Evolutionary conservation across 2,888 invertebrate species (phyloP).

Genomic region (Chrysolina americana): DNA sequence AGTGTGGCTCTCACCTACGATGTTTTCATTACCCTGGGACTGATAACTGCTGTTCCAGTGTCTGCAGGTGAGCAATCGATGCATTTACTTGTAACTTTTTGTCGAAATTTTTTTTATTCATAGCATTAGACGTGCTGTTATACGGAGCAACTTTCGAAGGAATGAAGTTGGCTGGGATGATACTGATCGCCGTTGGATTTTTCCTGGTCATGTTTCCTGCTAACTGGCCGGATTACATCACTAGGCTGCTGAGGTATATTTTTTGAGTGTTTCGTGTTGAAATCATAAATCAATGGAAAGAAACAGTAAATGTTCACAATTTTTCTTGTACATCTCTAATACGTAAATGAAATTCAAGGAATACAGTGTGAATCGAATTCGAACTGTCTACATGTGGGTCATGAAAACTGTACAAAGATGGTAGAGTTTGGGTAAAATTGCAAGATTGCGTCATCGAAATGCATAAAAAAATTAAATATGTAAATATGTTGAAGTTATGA

Average conservation of each 20-base stretch:
- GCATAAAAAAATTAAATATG: too few species aligned
- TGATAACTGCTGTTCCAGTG: constrained; percentile 94
- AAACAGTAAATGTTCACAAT: neutral
- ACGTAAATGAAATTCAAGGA: too few species aligned
- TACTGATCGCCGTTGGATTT: constrained; percentile 91
- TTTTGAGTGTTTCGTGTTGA: neutral
- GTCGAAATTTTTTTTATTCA: neutral
- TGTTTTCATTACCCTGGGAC: constrained; percentile 93
- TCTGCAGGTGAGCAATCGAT: constrained; percentile 83
- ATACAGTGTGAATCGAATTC: too few species aligned
- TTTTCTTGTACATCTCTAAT: too few species aligned
- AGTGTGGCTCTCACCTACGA: constrained; percentile 95
- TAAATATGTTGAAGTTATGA: too few species aligned
- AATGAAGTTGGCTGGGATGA: constrained; percentile 96
- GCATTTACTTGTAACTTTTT: too few species aligned
- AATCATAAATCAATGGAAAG: neutral
- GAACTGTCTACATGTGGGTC: too few species aligned
- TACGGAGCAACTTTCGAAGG: constrained; percentile 91
- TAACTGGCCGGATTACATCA: constrained; percentile 97
- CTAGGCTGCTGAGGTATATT: constrained; percentile 85
- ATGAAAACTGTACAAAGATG: too few species aligned
- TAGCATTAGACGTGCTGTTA: constrained; percentile 89
- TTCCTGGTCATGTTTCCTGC: constrained; percentile 95
- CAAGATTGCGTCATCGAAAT: too few species aligned
- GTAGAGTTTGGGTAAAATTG: too few species aligned